Evolutionary conservation across 2,888 invertebrate genomes (phyloP).

Genomic region (Nineta flava): DNA sequence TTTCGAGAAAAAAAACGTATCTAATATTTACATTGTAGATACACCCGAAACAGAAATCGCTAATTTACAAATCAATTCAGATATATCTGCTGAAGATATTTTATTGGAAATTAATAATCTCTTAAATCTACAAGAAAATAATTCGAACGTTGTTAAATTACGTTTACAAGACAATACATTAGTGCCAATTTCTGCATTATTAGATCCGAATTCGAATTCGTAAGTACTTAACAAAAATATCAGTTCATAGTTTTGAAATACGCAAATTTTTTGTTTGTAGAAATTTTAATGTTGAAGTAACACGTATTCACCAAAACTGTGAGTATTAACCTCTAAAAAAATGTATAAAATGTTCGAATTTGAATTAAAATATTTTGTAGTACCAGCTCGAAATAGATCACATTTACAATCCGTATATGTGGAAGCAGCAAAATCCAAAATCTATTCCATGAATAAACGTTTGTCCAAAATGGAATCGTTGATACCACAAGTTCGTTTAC

Average conservation of each 20-base stretch:
- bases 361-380: conserved; percentile 11
- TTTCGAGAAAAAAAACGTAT: too few relatives aligned
- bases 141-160: conserved; percentile 29
- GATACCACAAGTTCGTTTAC: conserved; percentile 27
- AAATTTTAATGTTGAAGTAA: conserved; percentile 28
- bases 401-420: conserved; percentile 29
- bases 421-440: conserved; percentile 30
- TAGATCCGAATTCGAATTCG: conserved; percentile 22
- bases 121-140: conserved; percentile 22
- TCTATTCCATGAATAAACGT: conserved; percentile 28
- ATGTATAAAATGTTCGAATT: not conserved
- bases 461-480: conserved; percentile 26
- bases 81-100: not conserved
- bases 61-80: not conserved
- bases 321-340: conserved; percentile 15
- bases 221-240: conserved; percentile 15
- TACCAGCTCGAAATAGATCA: conserved; percentile 19
- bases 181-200: conserved; percentile 27
- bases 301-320: conserved; percentile 29
- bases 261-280: conserved; percentile 18
- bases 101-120: conserved; percentile 18
- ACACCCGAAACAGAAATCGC: not conserved
- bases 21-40: not conserved
- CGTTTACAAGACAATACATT: conserved; percentile 27
- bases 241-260: conserved; percentile 3